These are phyloP conservation scores for Todiramphus saurophagus DNA, from an alignment of 2,113 vertebrate genomes.

Conservation along the genomic window DNA sequence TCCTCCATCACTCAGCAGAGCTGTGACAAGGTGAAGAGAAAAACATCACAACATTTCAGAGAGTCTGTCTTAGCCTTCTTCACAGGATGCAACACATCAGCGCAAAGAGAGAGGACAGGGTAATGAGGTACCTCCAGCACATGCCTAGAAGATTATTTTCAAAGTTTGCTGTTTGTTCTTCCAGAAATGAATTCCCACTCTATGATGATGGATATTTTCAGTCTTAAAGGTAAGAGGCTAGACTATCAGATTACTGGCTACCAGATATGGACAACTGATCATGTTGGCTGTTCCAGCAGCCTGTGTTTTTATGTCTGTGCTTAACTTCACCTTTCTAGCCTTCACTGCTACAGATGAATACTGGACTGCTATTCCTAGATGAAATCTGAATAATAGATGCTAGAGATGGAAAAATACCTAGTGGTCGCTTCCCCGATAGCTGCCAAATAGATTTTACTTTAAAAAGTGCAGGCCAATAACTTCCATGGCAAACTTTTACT, in stretches of 20 bases:
- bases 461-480: not conserved
- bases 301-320: not conserved
- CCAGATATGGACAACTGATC: conserved; percentile 8
- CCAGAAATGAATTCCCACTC: conserved; percentile 65
- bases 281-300: not conserved
- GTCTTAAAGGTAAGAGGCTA: conserved; percentile 48
- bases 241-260: conserved; percentile 65
- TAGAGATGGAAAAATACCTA: conserved; percentile 16
- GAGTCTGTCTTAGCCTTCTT: conserved; percentile 61
- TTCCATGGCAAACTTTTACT: not conserved
- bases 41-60: conserved; percentile 56
- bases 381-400: not conserved
- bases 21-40: conserved; percentile 75
- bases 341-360: not conserved
- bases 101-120: conserved; percentile 13
- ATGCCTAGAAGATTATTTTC: conserved; percentile 67
- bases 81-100: conserved; percentile 70
- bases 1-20: conserved; percentile 66
- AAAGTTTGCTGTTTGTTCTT: conserved; percentile 60
- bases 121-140: conserved; percentile 45
- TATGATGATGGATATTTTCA: conserved; percentile 64
- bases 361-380: not conserved
- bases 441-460: conserved; percentile 14
- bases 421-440: not conserved
- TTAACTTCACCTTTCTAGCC: not conserved